phyloP scores from a whole-genome alignment of 2,888 invertebrate genomes.

The Lithosia quadra region DNA sequence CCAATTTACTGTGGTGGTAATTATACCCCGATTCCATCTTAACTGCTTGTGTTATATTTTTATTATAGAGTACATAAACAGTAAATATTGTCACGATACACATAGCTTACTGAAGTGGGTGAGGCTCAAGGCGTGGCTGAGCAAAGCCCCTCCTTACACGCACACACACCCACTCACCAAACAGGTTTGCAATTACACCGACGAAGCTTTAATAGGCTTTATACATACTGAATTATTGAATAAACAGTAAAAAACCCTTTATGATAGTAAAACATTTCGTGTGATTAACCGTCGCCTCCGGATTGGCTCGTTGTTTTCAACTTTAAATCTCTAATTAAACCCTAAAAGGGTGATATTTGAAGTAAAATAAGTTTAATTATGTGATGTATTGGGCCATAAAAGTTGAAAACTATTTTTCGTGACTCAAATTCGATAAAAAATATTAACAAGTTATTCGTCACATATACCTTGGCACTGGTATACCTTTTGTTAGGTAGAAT shows the following conservation, averaged over 20 bases:
- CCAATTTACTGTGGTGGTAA: neutral
- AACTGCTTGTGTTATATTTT: constrained; percentile 22
- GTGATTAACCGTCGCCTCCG: neutral
- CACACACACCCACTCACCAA: constrained; percentile 60
- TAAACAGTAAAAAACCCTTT: constrained; percentile 13
- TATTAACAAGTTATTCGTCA: neutral
- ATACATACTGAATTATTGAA: constrained; percentile 33
- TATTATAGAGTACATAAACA: constrained; percentile 37
- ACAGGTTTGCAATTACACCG: constrained; percentile 70
- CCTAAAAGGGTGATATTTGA: neutral
- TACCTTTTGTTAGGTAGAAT: too few relatives aligned
- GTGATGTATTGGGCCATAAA: neutral
- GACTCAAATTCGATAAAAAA: neutral
- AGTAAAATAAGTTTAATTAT: neutral
- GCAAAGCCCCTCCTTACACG: constrained; percentile 62
- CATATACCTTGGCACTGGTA: neutral
- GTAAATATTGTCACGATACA: constrained; percentile 35
- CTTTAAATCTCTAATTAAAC: neutral
- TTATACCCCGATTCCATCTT: constrained; percentile 16
- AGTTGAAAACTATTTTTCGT: neutral
- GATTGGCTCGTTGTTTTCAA: neutral
- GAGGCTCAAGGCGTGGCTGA: constrained; percentile 69
- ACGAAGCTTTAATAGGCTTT: constrained; percentile 36
- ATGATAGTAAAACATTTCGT: neutral
- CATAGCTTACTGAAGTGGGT: constrained; percentile 56